Percentiles rank a stretch among this genome's conserved stretches.
Conservation (phyloP, 1,140 invertebrate species). For the Zaprionus ornatus region DNA sequence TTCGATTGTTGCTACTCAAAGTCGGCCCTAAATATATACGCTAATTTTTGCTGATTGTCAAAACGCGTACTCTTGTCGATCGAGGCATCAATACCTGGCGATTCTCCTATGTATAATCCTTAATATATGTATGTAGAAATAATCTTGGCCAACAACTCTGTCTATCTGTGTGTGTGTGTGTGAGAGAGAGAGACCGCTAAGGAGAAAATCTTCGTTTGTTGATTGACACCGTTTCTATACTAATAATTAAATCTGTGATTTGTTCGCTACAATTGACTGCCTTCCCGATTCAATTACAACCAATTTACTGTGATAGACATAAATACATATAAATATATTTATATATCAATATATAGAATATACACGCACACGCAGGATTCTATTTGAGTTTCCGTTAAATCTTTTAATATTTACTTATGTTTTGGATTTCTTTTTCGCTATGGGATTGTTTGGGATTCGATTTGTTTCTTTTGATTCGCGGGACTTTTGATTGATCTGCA, state of each 20-base stretch:
- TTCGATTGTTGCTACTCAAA: slow-evolving; percentile 37
- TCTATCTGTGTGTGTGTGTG: not conserved
- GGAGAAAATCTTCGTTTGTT: slow-evolving; percentile 38
- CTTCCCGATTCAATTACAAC: slow-evolving; percentile 42
- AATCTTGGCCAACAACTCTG: slow-evolving; percentile 19
- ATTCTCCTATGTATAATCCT: slow-evolving; percentile 45
- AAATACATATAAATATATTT: slow-evolving; percentile 13
- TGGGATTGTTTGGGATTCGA: not conserved
- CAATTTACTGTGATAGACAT: slow-evolving; percentile 43
- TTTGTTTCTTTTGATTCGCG: slow-evolving; percentile 1
- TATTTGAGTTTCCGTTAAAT: slow-evolving; percentile 18
- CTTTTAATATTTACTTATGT: slow-evolving; percentile 38
- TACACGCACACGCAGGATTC: slow-evolving; percentile 17
- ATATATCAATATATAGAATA: slow-evolving; percentile 13
- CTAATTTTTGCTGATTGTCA: slow-evolving; percentile 84
- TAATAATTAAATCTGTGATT: slow-evolving; percentile 21
- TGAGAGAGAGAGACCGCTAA: not conserved
- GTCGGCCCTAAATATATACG: slow-evolving; percentile 65
- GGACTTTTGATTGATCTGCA: slow-evolving; percentile 35
- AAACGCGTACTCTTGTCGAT: slow-evolving; percentile 83
- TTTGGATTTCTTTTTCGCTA: slow-evolving; percentile 4
- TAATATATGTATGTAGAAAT: slow-evolving; percentile 43
- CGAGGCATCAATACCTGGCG: slow-evolving; percentile 59
- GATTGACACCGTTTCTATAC: slow-evolving; percentile 60
- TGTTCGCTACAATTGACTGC: slow-evolving; percentile 61